phyloP scores from a whole-genome alignment of 2,113 vertebrate species.

The Solenodon paradoxus region DNA sequence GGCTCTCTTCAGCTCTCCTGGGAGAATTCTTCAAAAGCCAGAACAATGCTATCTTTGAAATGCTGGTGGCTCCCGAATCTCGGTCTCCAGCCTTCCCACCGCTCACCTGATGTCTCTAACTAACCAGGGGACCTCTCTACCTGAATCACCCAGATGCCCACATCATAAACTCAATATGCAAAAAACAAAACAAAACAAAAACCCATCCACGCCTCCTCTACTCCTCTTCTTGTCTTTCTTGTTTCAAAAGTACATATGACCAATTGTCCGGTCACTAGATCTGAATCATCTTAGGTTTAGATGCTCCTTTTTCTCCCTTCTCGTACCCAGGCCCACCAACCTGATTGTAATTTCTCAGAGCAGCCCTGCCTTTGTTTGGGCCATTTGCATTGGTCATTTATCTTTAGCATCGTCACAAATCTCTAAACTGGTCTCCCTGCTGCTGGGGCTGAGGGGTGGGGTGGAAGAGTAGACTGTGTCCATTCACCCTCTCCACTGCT shows the following conservation, averaged over 20 bases:
- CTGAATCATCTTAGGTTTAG: background rate
- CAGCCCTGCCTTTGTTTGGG: background rate
- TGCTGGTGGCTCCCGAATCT: background rate
- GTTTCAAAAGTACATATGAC: background rate
- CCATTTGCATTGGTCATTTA: background rate
- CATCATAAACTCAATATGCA: too few relatives aligned
- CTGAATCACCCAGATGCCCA: background rate
- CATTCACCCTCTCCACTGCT: background rate
- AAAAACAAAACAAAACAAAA: background rate
- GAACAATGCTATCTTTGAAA: background rate
- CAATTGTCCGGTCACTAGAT: background rate
- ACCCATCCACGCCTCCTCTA: too few relatives aligned
- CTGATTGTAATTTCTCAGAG: background rate
- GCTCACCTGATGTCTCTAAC: background rate
- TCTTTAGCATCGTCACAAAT: background rate
- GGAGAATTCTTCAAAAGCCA: background rate
- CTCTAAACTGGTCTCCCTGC: background rate
- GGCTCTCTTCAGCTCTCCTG: background rate
- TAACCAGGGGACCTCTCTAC: background rate
- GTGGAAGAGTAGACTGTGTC: background rate
- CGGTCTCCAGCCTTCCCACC: background rate
- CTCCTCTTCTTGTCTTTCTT: background rate
- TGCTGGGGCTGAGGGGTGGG: background rate
- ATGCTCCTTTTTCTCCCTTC: background rate
- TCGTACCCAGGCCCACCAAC: background rate